phyloP scores from a whole-genome alignment of 2,888 invertebrate species.

The Nemotelus pantherinus region DNA sequence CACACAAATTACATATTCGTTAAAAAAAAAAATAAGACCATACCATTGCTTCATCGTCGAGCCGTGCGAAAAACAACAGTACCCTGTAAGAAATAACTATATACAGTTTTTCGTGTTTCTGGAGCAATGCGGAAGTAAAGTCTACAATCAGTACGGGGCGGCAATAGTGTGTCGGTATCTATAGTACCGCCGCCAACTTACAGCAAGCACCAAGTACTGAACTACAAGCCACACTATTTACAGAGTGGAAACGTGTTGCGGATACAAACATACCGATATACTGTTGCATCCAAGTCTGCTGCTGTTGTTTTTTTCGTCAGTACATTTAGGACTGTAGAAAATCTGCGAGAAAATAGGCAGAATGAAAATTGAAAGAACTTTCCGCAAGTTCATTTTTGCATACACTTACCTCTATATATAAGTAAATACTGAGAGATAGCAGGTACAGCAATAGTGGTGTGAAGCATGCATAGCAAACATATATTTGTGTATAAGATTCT shows the following conservation, averaged over 20 bases:
- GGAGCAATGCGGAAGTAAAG: slow-evolving; percentile 66
- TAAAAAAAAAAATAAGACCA: too few relatives aligned
- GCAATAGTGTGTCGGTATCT: not conserved
- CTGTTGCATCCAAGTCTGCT: too few relatives aligned
- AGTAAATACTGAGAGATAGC: not conserved
- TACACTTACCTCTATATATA: not conserved
- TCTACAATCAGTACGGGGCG: not conserved
- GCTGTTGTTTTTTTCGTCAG: too few relatives aligned
- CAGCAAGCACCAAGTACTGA: too few relatives aligned
- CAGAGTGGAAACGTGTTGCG: too few relatives aligned
- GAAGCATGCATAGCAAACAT: not conserved
- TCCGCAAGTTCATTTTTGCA: not conserved
- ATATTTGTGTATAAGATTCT: not conserved
- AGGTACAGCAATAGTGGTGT: not conserved
- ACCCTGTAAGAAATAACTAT: too few relatives aligned
- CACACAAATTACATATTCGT: too few relatives aligned
- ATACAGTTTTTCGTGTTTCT: slow-evolving; percentile 58
- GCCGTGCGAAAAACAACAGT: too few relatives aligned
- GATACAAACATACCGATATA: too few relatives aligned
- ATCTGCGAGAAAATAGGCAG: not conserved
- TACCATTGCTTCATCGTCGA: too few relatives aligned
- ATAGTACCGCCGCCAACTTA: too few relatives aligned
- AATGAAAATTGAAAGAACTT: not conserved
- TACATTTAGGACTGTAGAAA: not conserved
- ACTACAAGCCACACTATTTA: too few relatives aligned